Conservation (phyloP, 2,113 vertebrate genomes). For the Columbina picui region DNA sequence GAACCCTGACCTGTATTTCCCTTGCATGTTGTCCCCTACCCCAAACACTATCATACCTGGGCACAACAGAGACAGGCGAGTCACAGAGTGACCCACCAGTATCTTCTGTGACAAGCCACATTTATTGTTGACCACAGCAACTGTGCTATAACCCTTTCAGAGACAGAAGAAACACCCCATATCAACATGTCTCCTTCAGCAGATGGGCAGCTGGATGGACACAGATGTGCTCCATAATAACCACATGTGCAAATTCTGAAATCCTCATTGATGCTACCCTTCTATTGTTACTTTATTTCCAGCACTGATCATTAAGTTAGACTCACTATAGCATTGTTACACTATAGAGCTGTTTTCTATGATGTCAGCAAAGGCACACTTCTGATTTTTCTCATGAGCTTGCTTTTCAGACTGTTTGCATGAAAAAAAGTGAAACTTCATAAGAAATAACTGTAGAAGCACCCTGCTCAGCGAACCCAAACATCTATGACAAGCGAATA, state of each 20-base stretch:
- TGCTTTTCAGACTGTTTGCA: neutral
- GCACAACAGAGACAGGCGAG: accelerated
- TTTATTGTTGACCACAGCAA: too few relatives aligned
- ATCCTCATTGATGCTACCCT: neutral
- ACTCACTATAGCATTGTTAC: neutral
- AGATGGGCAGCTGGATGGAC: neutral
- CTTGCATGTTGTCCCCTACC: neutral
- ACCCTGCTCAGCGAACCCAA: neutral
- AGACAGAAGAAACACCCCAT: neutral
- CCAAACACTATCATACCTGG: neutral
- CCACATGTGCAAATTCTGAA: neutral
- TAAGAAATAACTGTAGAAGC: neutral
- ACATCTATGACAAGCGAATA: neutral
- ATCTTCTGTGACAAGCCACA: neutral
- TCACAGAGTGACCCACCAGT: neutral
- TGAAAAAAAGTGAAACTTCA: neutral
- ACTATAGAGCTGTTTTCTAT: neutral
- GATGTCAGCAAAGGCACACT: neutral
- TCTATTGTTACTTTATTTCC: neutral
- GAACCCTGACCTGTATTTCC: neutral
- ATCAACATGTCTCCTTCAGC: neutral
- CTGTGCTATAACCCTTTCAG: neutral
- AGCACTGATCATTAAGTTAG: neutral
- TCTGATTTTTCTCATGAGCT: neutral
- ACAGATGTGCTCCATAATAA: neutral